Percentiles rank a stretch among this genome's conserved stretches.
phyloP scores from a whole-genome alignment of 2,888 invertebrate genomes.

The Panzeria rudis region DNA sequence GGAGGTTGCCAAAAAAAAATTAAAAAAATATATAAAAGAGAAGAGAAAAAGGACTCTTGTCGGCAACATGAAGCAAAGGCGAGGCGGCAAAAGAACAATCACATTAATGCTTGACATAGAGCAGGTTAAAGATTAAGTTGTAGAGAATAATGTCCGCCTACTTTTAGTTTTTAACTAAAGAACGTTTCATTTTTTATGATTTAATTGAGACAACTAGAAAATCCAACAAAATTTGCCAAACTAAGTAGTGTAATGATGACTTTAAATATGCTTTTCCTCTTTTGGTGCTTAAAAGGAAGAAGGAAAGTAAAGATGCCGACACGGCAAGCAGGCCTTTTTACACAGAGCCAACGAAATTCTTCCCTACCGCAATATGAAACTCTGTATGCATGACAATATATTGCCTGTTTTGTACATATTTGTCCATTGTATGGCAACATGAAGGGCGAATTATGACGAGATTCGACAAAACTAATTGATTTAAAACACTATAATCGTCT shows the following conservation, averaged over 20 bases:
- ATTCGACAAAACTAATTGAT: conserved; percentile 84
- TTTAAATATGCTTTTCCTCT: conserved; percentile 59
- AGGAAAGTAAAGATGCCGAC: conserved; percentile 49
- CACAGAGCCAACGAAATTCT: conserved; percentile 18
- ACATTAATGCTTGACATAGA: conserved; percentile 66
- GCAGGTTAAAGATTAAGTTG: conserved; percentile 68
- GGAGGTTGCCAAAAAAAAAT: conserved; percentile 65
- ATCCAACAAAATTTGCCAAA: conserved; percentile 67
- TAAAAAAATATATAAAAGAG: background rate
- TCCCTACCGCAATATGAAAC: conserved; percentile 17
- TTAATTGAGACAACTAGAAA: conserved; percentile 70
- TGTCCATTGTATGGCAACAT: conserved; percentile 72
- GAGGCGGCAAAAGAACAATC: conserved; percentile 71
- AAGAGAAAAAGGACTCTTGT: conserved; percentile 58
- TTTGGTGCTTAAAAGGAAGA: conserved; percentile 9
- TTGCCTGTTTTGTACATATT: conserved; percentile 47
- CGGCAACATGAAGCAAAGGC: conserved; percentile 54
- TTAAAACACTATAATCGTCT: conserved; percentile 81
- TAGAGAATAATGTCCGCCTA: conserved; percentile 66
- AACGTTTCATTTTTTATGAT: conserved; percentile 55
- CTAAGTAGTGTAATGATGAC: conserved; percentile 69
- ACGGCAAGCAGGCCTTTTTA: conserved; percentile 40
- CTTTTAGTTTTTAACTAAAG: conserved; percentile 31
- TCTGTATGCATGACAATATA: conserved; percentile 3
- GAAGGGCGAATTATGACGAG: conserved; percentile 81